Base-by-base conservation (phyloP, 2,888 invertebrate species). In the Desoria tigrina region DNA sequence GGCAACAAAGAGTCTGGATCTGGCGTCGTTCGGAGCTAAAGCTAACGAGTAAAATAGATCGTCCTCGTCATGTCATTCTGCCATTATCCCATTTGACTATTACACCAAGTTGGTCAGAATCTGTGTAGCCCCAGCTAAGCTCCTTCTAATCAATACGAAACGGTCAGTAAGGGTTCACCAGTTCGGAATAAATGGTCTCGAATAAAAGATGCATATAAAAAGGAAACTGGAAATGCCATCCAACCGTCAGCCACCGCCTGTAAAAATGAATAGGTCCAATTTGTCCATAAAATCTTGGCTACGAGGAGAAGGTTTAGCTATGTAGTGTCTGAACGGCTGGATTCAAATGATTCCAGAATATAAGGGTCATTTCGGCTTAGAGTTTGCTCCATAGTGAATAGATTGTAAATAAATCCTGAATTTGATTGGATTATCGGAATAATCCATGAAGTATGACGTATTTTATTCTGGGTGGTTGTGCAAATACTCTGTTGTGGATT, bases 381-480 rank as follows among this genome's bases (percentile, higher is more conserved):
- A n/a, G n/a, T n/a, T n/a, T n/a, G n/a, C n/a, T n/a, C n/a, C 7
- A 53, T 27, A 18, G 7, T 9, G 53, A 55, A 37, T 57, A 24
- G 28, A 57, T 57, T 57, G 42, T 42, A 57, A 57, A 57, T 42
- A 57, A 55, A 27, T 32, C 26, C 57, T 6, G 57, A 18, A 42
- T 57, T 57, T 57, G 57, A 57, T 57, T 57, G 57, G 57, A 57
- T 57, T 57, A 57, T 57, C 57, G 23, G 18, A 57, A 57, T 57
- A 57, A 57, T 57, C 42, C 42, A 24, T 37, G 39, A 57, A 57
- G 42, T 42, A 42, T 39, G 57, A 57, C 42, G 39, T 39, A 42
- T 57, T 57, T 42, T 42, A 57, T 21, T 39, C 18, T 3, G 26
- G 24, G 21, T 6, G 21, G 4, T 21, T n/a, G 9, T 18, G 4